phyloP scores from a whole-genome alignment of 2,888 invertebrate species.

The Bursaphelenchus okinawaensis region DNA sequence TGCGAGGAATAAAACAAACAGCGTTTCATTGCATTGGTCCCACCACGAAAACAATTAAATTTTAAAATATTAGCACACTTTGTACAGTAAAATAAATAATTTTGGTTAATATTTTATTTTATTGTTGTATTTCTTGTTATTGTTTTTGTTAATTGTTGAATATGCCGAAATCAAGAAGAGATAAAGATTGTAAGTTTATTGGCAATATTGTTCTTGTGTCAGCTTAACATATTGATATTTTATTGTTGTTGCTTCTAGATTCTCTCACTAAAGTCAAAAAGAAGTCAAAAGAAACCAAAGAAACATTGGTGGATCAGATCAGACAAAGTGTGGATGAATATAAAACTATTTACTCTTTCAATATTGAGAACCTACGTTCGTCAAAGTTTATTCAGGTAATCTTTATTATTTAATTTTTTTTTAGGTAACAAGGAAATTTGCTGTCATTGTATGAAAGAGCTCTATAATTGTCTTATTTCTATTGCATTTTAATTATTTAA shows the following conservation, averaged over 20 bases:
- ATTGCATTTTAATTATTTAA: too few species aligned
- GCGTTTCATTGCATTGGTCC: neutral
- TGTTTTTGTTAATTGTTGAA: neutral
- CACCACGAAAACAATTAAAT: neutral
- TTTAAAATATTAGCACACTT: neutral
- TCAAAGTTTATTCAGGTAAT: slow-evolving; percentile 76
- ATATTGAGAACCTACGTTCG: slow-evolving; percentile 85
- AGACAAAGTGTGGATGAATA: slow-evolving; percentile 75
- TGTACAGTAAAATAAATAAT: neutral
- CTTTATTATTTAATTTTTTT: slow-evolving; percentile 15
- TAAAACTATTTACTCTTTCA: slow-evolving; percentile 79
- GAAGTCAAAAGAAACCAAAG: slow-evolving; percentile 80
- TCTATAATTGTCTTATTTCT: neutral
- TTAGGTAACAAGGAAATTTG: neutral
- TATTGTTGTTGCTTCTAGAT: slow-evolving; percentile 65
- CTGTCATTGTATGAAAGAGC: neutral
- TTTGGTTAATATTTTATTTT: neutral
- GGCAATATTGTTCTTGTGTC: neutral
- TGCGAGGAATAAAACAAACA: too few species aligned
- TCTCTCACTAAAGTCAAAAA: slow-evolving; percentile 88
- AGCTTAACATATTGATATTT: neutral
- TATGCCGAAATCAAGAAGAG: slow-evolving; percentile 5
- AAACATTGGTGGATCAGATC: slow-evolving; percentile 80
- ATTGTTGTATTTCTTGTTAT: neutral
- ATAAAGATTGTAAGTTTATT: slow-evolving; percentile 5